These are phyloP conservation scores for Neoaliturus tenellus DNA, from an alignment of 2,888 invertebrate species.

Conservation along the genomic window DNA sequence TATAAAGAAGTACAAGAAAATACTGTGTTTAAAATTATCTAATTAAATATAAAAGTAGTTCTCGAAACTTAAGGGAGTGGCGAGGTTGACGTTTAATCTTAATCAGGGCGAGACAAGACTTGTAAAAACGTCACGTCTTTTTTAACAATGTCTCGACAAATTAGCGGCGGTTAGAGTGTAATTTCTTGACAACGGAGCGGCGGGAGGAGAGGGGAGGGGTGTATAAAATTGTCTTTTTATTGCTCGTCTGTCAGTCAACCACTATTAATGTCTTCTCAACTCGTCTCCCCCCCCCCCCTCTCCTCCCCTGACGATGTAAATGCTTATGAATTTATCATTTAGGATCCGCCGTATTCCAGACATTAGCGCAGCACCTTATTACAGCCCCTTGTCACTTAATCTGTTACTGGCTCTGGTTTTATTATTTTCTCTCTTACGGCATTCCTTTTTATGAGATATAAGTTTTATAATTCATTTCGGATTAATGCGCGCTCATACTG, in stretches of 20 bases:
- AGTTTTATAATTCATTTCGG: neutral
- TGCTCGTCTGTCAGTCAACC: conserved; percentile 53
- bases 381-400: conserved; percentile 35
- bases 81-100: conserved; percentile 33
- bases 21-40: too few species aligned
- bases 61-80: neutral
- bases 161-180: conserved; percentile 55
- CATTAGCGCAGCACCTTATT: conserved; percentile 44
- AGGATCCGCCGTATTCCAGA: conserved; percentile 32
- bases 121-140: conserved; percentile 58
- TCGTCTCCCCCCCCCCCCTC: conserved; percentile 8
- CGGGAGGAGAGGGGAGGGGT: neutral
- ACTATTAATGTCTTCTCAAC: conserved; percentile 43
- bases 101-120: conserved; percentile 38
- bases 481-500: neutral
- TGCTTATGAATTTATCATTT: conserved; percentile 53
- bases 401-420: conserved; percentile 34
- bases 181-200: conserved; percentile 35
- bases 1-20: too few species aligned
- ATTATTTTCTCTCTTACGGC: neutral
- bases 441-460: neutral
- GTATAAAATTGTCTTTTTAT: conserved; percentile 56
- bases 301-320: conserved; percentile 25
- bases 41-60: neutral
- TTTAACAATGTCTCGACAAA: conserved; percentile 49